Evolutionary conservation across 92 coral and sea anemone species (phyloP).

Genomic region (Porites lobata): DNA sequence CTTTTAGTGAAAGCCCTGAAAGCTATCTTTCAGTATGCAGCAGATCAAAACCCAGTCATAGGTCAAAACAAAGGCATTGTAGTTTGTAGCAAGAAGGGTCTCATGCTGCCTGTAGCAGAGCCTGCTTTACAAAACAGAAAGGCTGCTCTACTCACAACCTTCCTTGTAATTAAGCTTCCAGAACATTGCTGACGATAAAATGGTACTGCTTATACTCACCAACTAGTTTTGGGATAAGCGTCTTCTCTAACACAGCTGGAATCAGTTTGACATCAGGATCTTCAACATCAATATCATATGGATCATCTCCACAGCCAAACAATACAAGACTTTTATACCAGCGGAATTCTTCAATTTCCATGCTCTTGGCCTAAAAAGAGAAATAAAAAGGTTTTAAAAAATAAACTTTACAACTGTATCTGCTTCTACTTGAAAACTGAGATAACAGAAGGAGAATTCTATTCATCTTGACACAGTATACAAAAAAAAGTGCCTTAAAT

Average conservation of each 20-base stretch:
- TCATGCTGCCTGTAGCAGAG: no score
- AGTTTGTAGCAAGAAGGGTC: no score
- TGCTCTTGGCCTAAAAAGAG: constrained; percentile 72
- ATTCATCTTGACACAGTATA: not conserved
- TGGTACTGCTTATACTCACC: constrained; percentile 52
- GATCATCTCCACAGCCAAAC: constrained; percentile 88
- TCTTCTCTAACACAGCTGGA: constrained; percentile 93
- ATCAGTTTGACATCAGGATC: constrained; percentile 95
- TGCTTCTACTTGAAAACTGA: not conserved
- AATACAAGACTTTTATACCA: constrained; percentile 90
- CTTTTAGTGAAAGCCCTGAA: no score
- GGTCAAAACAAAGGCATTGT: no score
- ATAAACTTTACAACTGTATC: not conserved
- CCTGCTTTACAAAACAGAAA: no score
- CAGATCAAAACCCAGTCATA: no score
- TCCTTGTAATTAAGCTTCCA: no score
- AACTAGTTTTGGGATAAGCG: constrained; percentile 86
- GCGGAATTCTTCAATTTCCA: constrained; percentile 86
- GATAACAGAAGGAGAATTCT: not conserved
- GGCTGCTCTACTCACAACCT: no score
- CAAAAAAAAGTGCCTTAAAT: not conserved
- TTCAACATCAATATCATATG: constrained; percentile 81
- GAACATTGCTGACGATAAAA: no score
- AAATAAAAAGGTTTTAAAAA: not conserved
- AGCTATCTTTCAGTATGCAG: no score